Percentiles rank a stretch among this genome's conserved stretches.
Evolutionary conservation across 2,113 vertebrate species (phyloP).

Genomic region (Gambusia holbrooki): DNA sequence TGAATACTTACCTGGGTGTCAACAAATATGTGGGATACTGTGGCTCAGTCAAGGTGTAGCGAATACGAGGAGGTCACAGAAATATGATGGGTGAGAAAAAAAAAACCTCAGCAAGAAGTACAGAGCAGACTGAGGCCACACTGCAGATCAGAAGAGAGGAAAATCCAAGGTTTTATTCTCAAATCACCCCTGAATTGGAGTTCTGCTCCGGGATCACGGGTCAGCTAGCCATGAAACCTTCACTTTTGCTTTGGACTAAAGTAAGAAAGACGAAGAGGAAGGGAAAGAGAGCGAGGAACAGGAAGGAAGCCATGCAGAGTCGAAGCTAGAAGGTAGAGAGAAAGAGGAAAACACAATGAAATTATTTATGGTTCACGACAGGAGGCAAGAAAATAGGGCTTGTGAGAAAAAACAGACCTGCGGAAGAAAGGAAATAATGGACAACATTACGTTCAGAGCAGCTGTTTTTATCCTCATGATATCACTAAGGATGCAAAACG

Average conservation of each 20-base stretch:
- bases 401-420: slow-evolving; percentile 18
- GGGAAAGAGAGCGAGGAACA: slow-evolving; percentile 26
- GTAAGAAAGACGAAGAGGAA: background rate
- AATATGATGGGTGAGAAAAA: slow-evolving; percentile 1
- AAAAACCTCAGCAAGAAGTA: background rate
- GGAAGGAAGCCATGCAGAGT: slow-evolving; percentile 23
- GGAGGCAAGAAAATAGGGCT: slow-evolving; percentile 18
- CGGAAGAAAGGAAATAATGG: slow-evolving; percentile 2
- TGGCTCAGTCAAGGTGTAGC: background rate
- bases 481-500: background rate
- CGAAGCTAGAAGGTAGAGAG: slow-evolving; percentile 6
- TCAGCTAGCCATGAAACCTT: slow-evolving; percentile 54
- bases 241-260: slow-evolving; percentile 48
- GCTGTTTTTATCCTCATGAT: slow-evolving; percentile 16
- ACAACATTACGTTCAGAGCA: slow-evolving; percentile 4
- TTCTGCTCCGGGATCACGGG: slow-evolving; percentile 38
- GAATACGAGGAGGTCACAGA: background rate
- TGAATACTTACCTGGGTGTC: too few species aligned
- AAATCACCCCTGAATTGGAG: slow-evolving; percentile 45
- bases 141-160: slow-evolving; percentile 17
- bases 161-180: slow-evolving; percentile 40
- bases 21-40: background rate
- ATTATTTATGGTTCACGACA: slow-evolving; percentile 52
- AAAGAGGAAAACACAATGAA: slow-evolving; percentile 24
- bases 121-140: slow-evolving; percentile 13